These are phyloP conservation scores for Diorhabda elongata DNA, from an alignment of 1,140 invertebrate species.

Conservation along the genomic window DNA sequence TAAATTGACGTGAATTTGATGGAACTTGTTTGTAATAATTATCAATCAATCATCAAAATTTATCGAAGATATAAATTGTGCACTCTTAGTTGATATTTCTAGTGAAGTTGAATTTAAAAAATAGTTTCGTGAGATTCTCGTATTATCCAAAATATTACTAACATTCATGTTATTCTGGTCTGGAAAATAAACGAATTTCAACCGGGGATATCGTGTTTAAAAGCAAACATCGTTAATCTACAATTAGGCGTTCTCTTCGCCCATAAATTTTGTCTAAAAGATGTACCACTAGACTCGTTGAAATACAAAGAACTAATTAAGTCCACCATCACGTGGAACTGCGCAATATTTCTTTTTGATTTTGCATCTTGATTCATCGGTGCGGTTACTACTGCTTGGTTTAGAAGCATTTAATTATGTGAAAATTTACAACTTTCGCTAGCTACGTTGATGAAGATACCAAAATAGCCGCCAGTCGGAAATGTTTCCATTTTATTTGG, in stretches of 20 bases:
- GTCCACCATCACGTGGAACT: not conserved
- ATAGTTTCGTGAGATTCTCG: no score
- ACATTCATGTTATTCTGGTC: no score
- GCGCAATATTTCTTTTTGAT: constrained; percentile 2
- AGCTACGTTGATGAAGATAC: not conserved
- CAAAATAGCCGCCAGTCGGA: not conserved
- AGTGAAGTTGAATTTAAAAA: no score
- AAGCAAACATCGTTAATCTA: not conserved
- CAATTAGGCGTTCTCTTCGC: not conserved
- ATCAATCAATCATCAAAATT: no score
- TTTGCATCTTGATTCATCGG: not conserved
- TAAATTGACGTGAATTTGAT: no score
- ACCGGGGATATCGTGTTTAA: not conserved
- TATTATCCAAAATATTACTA: no score
- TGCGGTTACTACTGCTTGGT: not conserved
- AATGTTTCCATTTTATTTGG: not conserved
- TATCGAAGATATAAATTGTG: no score
- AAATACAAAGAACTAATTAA: constrained; percentile 3
- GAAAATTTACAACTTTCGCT: not conserved
- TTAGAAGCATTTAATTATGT: not conserved
- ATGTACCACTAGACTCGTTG: not conserved
- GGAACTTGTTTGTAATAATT: no score
- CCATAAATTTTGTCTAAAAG: not conserved
- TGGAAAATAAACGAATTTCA: no score
- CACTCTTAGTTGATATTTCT: no score